Percentiles rank a stretch among this genome's conserved stretches.
phyloP scores from a whole-genome alignment of 2,113 vertebrate genomes.

The Aphyosemion australe region DNA sequence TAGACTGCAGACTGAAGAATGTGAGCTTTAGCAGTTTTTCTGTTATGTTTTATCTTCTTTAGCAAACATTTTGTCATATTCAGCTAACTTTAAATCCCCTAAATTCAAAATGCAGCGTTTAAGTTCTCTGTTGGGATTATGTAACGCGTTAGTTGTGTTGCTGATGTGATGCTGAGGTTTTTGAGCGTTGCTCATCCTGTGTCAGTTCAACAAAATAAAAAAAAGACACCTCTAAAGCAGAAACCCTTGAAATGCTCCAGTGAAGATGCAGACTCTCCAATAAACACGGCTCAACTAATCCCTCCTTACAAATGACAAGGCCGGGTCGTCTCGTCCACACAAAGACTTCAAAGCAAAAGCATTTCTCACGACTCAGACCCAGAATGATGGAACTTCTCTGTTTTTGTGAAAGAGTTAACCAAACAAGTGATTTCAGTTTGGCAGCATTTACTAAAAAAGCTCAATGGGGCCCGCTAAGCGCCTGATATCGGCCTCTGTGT shows the following conservation, averaged over 20 bases:
- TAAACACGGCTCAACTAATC: conserved; percentile 65
- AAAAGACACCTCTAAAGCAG: conserved; percentile 41
- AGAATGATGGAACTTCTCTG: conserved; percentile 26
- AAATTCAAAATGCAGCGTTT: background rate
- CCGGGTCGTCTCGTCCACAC: conserved; percentile 42
- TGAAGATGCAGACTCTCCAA: conserved; percentile 43
- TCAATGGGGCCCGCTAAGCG: conserved; percentile 66
- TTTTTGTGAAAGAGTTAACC: conserved; percentile 42
- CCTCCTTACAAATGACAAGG: conserved; percentile 55
- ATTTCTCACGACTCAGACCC: conserved; percentile 32
- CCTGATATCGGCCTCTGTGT: conserved; percentile 63
- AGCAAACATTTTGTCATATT: background rate
- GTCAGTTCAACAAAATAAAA: conserved; percentile 33
- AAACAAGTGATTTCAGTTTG: conserved; percentile 41
- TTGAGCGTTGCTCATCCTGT: conserved; percentile 1
- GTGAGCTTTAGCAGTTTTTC: background rate
- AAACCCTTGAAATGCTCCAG: conserved; percentile 53
- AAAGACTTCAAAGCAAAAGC: conserved; percentile 63
- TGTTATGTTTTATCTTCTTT: background rate
- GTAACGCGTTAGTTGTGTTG: background rate
- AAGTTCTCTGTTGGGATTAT: background rate
- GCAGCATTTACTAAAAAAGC: conserved; percentile 57
- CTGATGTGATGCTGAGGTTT: conserved; percentile 6
- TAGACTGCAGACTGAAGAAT: too few relatives aligned
- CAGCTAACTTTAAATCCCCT: conserved; percentile 1